phyloP scores from a whole-genome alignment of 2,113 vertebrate species.

The Zeus faber region DNA sequence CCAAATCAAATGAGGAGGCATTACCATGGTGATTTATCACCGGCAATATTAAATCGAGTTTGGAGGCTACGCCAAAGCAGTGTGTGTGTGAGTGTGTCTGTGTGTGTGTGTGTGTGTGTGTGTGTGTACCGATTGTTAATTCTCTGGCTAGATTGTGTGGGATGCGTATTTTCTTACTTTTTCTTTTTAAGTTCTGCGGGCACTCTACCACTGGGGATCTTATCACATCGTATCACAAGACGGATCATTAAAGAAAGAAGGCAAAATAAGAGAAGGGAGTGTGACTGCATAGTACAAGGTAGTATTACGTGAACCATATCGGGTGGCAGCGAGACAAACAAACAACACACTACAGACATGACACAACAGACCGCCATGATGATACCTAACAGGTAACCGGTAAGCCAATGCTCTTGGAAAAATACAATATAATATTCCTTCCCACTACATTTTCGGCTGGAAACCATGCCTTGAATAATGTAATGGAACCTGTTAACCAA shows the following conservation, averaged over 20 bases:
- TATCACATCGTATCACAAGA: neutral
- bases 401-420: no score
- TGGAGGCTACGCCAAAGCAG: slow-evolving; percentile 7
- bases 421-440: no score
- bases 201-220: neutral
- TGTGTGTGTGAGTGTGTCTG: neutral
- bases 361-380: no score
- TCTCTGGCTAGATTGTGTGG: neutral
- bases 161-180: slow-evolving; percentile 7
- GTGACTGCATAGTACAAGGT: no score
- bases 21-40: slow-evolving; percentile 51
- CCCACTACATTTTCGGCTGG: no score
- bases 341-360: no score
- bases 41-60: slow-evolving; percentile 35
- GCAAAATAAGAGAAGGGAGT: neutral
- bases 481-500: no score
- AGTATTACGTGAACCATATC: neutral
- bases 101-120: no score
- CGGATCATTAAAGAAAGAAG: neutral
- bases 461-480: no score
- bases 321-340: neutral
- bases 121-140: neutral
- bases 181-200: neutral
- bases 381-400: no score
- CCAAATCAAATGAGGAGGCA: slow-evolving; percentile 51